Conservation (phyloP, 2,113 vertebrate species). For the Myiagra hebetior region DNA sequence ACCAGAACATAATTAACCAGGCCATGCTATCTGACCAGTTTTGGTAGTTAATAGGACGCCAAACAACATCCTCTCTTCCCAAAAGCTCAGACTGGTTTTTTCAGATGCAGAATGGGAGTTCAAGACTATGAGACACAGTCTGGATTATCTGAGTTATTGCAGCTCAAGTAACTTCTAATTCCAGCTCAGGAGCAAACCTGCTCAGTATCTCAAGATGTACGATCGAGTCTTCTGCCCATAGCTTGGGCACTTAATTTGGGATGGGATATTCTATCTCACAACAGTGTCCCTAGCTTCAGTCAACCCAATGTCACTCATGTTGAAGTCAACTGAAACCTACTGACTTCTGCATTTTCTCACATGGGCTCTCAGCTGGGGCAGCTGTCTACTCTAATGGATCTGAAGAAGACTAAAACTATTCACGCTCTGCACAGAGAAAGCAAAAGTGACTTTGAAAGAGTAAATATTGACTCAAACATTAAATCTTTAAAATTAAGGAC, state of each 20-base stretch:
- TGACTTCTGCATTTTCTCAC: background rate
- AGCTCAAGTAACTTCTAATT: background rate
- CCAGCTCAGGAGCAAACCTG: background rate
- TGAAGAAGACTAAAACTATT: background rate
- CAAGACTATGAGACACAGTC: background rate
- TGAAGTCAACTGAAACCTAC: background rate
- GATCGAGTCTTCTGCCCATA: background rate
- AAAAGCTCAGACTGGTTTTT: background rate
- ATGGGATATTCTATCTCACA: background rate
- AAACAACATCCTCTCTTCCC: background rate
- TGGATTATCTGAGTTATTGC: background rate
- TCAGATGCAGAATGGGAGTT: background rate
- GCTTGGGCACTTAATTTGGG: background rate
- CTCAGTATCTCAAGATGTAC: background rate
- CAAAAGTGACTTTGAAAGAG: background rate
- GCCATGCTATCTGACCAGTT: background rate
- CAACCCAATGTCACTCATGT: background rate
- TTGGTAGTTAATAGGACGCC: background rate
- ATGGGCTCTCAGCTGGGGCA: background rate
- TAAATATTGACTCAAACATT: background rate
- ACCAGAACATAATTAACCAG: background rate
- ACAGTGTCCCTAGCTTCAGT: background rate
- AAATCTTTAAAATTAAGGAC: background rate
- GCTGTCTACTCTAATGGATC: background rate
- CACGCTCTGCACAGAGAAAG: background rate